phyloP scores from a whole-genome alignment of 2,113 vertebrate genomes.

The Aldabrachelys gigantea region DNA sequence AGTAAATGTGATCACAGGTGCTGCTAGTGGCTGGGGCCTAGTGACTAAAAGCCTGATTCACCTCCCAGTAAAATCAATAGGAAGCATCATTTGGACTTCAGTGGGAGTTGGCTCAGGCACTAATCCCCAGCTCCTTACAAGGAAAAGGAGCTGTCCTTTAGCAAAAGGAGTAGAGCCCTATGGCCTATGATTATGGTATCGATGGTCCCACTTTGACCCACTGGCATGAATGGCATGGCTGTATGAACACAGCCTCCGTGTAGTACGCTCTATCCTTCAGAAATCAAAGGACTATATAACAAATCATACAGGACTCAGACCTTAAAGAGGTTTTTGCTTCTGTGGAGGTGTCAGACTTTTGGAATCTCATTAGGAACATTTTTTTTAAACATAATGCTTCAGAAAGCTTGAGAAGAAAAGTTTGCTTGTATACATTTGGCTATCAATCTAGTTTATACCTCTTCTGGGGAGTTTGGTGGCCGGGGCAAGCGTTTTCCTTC shows the following conservation, averaged over 20 bases:
- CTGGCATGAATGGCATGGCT: background rate
- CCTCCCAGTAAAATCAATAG: background rate
- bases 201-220: background rate
- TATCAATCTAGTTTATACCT: constrained; percentile 71
- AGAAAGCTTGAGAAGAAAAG: background rate
- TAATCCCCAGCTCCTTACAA: background rate
- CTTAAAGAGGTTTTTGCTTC: background rate
- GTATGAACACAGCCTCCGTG: background rate
- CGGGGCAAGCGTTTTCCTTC: constrained; percentile 88
- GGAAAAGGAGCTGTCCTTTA: background rate
- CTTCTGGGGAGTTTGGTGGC: constrained; percentile 85
- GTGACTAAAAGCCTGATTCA: background rate
- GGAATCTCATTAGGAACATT: background rate
- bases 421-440: rapidly evolving
- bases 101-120: background rate
- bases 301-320: rapidly evolving
- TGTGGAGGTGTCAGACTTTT: rapidly evolving
- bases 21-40: rapidly evolving
- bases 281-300: too few species aligned
- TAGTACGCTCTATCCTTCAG: rapidly evolving
- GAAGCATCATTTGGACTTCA: background rate
- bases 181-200: background rate
- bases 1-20: rapidly evolving
- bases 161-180: background rate
- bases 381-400: background rate